Conservation (phyloP, 2,113 vertebrate species). For the Cyprinodon variegatus region DNA sequence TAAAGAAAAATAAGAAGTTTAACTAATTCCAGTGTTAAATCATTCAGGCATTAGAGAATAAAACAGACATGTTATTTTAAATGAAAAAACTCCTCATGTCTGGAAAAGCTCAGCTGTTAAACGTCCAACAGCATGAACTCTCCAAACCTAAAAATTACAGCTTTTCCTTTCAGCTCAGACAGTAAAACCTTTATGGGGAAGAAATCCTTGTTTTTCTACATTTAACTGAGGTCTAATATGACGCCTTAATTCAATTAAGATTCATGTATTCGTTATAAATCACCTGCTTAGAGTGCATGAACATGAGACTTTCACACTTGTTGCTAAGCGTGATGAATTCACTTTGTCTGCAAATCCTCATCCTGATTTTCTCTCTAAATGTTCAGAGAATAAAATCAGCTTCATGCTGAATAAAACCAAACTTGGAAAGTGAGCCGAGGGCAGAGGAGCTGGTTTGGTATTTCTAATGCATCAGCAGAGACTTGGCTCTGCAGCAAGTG, state of each 20-base stretch:
- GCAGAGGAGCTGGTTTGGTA: neutral
- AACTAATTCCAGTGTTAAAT: neutral
- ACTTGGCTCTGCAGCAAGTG: constrained; percentile 20
- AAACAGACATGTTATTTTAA: neutral
- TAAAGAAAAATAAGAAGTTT: neutral
- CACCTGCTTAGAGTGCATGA: neutral
- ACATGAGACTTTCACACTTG: constrained; percentile 24
- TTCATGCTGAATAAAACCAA: constrained; percentile 23
- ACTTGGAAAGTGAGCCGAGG: constrained; percentile 24
- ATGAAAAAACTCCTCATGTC: neutral
- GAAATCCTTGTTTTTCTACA: neutral
- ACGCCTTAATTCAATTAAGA: constrained; percentile 1
- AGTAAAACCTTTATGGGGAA: neutral
- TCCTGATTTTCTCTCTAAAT: neutral
- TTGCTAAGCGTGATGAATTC: constrained; percentile 11
- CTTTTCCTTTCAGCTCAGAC: neutral
- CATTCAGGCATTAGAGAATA: neutral
- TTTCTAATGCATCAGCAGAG: constrained; percentile 16
- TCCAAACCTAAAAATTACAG: neutral
- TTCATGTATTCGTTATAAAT: neutral
- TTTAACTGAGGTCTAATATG: neutral
- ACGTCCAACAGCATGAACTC: neutral
- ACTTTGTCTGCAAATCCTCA: neutral
- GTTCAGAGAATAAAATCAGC: neutral
- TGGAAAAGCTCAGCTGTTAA: neutral